These are phyloP conservation scores for Drosophila robusta DNA, from an alignment of 2,888 invertebrate genomes.

Conservation along the genomic window DNA sequence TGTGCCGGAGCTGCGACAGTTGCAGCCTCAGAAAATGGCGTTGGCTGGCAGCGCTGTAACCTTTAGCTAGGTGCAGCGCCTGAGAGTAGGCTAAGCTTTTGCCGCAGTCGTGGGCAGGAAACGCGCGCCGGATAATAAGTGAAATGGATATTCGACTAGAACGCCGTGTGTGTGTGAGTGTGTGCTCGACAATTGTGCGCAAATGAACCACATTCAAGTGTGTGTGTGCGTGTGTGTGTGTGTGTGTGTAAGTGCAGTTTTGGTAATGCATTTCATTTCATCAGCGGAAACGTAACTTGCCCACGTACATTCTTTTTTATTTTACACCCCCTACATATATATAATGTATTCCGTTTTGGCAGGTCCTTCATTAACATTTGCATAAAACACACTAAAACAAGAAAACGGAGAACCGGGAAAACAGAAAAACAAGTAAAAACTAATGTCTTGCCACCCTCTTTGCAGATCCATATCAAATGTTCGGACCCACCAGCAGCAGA, in stretches of 20 bases:
- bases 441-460: conserved; percentile 57
- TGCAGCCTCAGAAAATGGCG: conserved; percentile 2
- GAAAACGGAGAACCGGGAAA: not conserved
- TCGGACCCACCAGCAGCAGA: conserved; percentile 98
- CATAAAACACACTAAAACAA: conserved; percentile 53
- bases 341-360: conserved; percentile 67
- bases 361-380: conserved; percentile 76
- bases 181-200: conserved; percentile 63
- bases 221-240: conserved; percentile 4
- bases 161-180: conserved; percentile 31
- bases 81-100: conserved; percentile 38
- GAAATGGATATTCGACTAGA: conserved; percentile 69
- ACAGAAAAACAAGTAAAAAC: conserved; percentile 19
- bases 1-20: conserved; percentile 32
- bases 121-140: conserved; percentile 74
- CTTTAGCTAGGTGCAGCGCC: conserved; percentile 41
- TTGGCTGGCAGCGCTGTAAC: conserved; percentile 31
- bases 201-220: conserved; percentile 58
- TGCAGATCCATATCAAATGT: conserved; percentile 99
- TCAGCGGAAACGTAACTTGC: conserved; percentile 75
- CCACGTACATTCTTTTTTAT: conserved; percentile 38
- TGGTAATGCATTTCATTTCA: conserved; percentile 76
- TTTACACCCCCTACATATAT: not conserved
- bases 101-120: conserved; percentile 54
- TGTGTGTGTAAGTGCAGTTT: conserved; percentile 54